Evolutionary conservation across 2,888 invertebrate genomes (phyloP).

Genomic region (Invenusta paracnida): DNA sequence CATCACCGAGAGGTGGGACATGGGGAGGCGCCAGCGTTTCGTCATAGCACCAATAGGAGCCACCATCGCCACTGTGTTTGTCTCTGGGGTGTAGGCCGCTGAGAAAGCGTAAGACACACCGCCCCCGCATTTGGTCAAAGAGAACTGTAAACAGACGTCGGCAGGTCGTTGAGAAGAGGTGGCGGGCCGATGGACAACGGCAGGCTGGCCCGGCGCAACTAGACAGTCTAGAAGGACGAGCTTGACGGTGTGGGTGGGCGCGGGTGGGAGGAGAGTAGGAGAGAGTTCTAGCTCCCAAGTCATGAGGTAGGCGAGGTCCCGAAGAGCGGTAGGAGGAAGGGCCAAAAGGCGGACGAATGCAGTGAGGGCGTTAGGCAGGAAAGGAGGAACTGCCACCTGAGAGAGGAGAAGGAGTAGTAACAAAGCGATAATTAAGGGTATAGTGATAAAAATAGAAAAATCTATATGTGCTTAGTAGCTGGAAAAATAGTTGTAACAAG

Average conservation of each 20-base stretch:
- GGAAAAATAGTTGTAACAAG: too few relatives aligned
- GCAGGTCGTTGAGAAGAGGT: background rate
- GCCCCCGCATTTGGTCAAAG: background rate
- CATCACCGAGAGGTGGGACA: background rate
- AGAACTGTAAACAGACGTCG: background rate
- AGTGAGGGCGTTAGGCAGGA: constrained; percentile 17
- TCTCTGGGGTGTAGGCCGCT: background rate
- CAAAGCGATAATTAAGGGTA: too few relatives aligned
- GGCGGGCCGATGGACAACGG: background rate
- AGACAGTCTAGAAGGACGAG: background rate
- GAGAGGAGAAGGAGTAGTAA: too few relatives aligned
- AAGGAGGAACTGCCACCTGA: background rate
- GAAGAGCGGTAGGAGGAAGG: background rate
- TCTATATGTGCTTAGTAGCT: too few relatives aligned
- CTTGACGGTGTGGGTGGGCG: background rate
- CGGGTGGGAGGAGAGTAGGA: background rate
- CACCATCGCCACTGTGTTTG: background rate
- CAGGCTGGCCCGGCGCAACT: background rate
- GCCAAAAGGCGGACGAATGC: background rate
- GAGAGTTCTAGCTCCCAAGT: background rate
- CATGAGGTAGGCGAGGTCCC: background rate
- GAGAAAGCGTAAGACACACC: background rate
- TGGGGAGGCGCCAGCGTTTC: background rate
- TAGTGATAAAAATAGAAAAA: too few relatives aligned
- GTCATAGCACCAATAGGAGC: background rate